Evolutionary conservation across 2,113 vertebrate species (phyloP).

Genomic region (Seriola rivoliana): DNA sequence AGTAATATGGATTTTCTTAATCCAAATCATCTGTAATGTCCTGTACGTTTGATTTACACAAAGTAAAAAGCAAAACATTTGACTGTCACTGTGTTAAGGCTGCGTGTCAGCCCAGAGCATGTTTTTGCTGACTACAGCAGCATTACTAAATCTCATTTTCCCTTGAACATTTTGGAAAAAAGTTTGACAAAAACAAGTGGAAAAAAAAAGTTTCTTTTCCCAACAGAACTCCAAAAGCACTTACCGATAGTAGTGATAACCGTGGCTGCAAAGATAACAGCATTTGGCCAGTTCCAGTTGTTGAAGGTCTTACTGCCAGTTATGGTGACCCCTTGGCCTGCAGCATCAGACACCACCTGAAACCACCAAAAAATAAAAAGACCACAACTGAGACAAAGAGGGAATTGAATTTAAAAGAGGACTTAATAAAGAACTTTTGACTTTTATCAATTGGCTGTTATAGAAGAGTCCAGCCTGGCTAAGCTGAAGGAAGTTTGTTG

Average conservation of each 20-base stretch:
- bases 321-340: constrained; percentile 95
- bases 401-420: not conserved
- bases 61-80: not conserved
- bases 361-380: constrained; percentile 19
- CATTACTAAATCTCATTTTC: not conserved
- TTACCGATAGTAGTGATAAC: constrained; percentile 98
- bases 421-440: not conserved
- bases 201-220: not conserved
- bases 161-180: not conserved
- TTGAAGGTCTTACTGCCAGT: constrained; percentile 95
- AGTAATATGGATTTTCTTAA: not conserved
- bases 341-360: constrained; percentile 93
- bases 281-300: constrained; percentile 99
- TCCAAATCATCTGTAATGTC: not conserved
- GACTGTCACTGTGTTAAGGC: not conserved
- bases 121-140: not conserved
- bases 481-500: constrained; percentile 29
- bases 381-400: not conserved
- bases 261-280: constrained; percentile 97
- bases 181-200: not conserved
- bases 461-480: not conserved
- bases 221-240: constrained; percentile 25
- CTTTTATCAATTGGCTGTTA: not conserved
- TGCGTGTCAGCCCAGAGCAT: not conserved
- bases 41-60: not conserved